Conservation (phyloP, 2,888 invertebrate genomes). For the Noctua fimbriata region DNA sequence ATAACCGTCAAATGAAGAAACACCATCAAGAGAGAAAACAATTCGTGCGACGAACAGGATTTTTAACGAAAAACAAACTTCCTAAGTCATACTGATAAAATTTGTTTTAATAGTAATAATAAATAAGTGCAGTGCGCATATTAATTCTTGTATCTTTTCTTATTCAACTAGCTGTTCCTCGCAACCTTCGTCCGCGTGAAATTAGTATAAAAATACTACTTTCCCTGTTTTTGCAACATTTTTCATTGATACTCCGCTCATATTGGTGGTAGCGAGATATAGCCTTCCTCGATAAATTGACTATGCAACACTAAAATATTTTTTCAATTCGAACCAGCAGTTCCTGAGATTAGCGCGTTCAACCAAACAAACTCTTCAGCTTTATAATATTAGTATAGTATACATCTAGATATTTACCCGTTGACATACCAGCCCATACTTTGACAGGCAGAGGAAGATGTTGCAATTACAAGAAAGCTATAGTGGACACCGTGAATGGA, state of each 20-base stretch:
- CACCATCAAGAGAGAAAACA: constrained; percentile 93
- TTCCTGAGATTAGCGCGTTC: too few species aligned
- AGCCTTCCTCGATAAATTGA: too few species aligned
- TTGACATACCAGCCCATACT: background rate
- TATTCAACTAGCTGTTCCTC: background rate
- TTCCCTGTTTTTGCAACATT: too few species aligned
- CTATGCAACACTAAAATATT: too few species aligned
- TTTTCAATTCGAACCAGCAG: too few species aligned
- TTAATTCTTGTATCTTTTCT: background rate
- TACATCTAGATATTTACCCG: background rate
- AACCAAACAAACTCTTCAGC: too few species aligned
- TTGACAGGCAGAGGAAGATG: background rate
- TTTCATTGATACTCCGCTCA: too few species aligned
- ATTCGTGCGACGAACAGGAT: constrained; percentile 88
- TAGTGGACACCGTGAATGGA: background rate
- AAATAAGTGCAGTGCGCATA: constrained; percentile 9
- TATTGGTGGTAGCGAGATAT: too few species aligned
- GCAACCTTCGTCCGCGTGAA: too few species aligned
- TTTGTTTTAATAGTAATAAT: constrained; percentile 50
- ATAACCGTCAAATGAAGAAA: constrained; percentile 91
- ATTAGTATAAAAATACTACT: too few species aligned
- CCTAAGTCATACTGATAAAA: constrained; percentile 72
- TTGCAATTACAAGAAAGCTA: background rate
- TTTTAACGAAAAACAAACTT: constrained; percentile 81
- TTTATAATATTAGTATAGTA: too few species aligned